Base-by-base conservation (phyloP, 2,113 vertebrate genomes). In the Chunga burmeisteri region DNA sequence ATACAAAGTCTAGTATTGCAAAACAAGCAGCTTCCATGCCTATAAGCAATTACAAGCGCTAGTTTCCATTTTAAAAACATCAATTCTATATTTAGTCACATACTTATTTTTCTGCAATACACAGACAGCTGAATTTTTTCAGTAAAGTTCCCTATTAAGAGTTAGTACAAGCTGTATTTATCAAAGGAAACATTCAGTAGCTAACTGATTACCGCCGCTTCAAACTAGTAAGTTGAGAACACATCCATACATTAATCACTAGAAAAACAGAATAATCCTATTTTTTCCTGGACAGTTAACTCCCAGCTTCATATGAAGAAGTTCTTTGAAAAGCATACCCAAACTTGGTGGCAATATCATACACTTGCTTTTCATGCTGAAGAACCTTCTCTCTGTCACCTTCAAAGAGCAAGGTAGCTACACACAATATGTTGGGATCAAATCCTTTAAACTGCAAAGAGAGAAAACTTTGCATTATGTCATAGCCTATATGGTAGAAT, bases 301-400 rank as follows among this genome's bases (percentile, higher is more conserved):
- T 86, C 36, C 11, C 36, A 66, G 52, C 11, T 94, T 93, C 80
- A 84, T 50, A 68, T n/a, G n/a, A 81, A 81, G 82, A 81, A 87
- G 7, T 47, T 90, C 18, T 88, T 68, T 55, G 75, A 95, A 96
- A 96, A 75, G 20, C 99, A 98, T 98, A 99, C 99, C 99, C 99
- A 97, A 99, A 99, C 98, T 99, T 99, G 82, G 99, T 99, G 85
- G 99, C 99, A 50, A 99, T 99, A 98, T 99, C 99, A 94, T 99
- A 99, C 77, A 99, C 99, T 98, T 99, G 99, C 93, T 99, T 99
- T 98, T 99, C 99, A 61, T 99, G 99, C 97, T 99, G 99, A 97
- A 99, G 98, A 95, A 99, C 99, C 96, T 98, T 99, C 97, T 99
- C 99, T 62, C 99, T 98, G 94, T 99, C 98, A 49, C 99, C 99